Evolutionary conservation across 2,113 vertebrate species (phyloP).

Genomic region (Lipophrys pholis): DNA sequence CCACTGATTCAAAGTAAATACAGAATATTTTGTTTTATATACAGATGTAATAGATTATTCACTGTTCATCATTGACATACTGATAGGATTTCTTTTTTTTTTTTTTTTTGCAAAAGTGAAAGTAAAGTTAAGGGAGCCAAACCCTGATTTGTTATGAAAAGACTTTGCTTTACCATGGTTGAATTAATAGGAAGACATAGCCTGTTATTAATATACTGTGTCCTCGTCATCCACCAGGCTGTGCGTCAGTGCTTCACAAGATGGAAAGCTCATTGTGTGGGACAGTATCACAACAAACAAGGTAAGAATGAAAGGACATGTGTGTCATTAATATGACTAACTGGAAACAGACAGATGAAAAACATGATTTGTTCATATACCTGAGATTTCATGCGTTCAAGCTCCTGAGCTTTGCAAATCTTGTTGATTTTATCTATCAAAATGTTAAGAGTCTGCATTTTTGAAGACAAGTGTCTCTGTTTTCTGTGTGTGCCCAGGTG

Average conservation of each 20-base stretch:
- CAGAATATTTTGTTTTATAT: neutral
- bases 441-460: neutral
- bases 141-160: slow-evolving; percentile 19
- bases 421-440: no score
- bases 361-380: no score
- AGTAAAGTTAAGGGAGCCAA: neutral
- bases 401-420: no score
- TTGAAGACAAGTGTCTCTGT: neutral
- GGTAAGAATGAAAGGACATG: slow-evolving; percentile 75
- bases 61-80: neutral
- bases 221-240: slow-evolving; percentile 79
- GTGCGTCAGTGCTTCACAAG: slow-evolving; percentile 97
- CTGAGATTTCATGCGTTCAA: no score
- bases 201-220: no score
- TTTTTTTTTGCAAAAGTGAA: neutral
- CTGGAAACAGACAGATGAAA: no score
- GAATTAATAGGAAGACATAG: neutral
- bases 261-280: slow-evolving; percentile 98
- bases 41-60: slow-evolving; percentile 11
- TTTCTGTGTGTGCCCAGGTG: slow-evolving; percentile 82
- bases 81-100: neutral
- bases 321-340: no score
- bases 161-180: slow-evolving; percentile 16
- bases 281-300: slow-evolving; percentile 97
- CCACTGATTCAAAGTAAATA: slow-evolving; percentile 90